phyloP scores from a whole-genome alignment of 2,888 invertebrate species.

The Agrotis exclamationis region DNA sequence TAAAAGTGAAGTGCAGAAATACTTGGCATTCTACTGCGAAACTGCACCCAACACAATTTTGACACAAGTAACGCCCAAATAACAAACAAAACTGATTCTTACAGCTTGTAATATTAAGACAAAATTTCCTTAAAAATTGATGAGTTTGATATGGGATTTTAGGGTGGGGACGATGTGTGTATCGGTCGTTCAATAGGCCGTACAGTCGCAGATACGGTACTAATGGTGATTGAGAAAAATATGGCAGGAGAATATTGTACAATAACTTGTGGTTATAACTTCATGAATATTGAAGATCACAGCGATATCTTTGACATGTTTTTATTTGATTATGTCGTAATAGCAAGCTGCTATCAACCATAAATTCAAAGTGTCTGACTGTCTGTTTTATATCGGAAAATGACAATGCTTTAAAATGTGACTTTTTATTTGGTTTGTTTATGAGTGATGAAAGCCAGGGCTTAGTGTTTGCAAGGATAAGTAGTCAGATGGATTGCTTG shows the following conservation, averaged over 20 bases:
- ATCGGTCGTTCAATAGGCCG: conserved; percentile 85
- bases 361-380: conserved; percentile 72
- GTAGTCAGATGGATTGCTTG: not conserved
- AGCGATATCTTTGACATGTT: conserved; percentile 76
- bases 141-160: conserved; percentile 78
- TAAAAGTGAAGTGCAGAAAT: conserved; percentile 91
- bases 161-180: conserved; percentile 74
- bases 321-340: conserved; percentile 80
- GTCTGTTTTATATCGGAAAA: conserved; percentile 71
- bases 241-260: conserved; percentile 82
- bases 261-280: conserved; percentile 89
- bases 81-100: conserved; percentile 62
- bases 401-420: not conserved
- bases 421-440: not conserved
- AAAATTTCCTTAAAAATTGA: conserved; percentile 55
- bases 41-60: conserved; percentile 72
- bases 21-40: conserved; percentile 89
- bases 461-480: not conserved
- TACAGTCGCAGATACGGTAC: conserved; percentile 87
- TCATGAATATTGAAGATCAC: conserved; percentile 90
- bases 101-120: conserved; percentile 48
- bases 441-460: not conserved
- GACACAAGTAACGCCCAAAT: conserved; percentile 70
- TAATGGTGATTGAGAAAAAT: conserved; percentile 91
- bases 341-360: conserved; percentile 75